A percentile compares a stretch with the other conserved stretches of the same genome.
phyloP scores from a whole-genome alignment of 2,888 invertebrate genomes.

The Hedya salicella region DNA sequence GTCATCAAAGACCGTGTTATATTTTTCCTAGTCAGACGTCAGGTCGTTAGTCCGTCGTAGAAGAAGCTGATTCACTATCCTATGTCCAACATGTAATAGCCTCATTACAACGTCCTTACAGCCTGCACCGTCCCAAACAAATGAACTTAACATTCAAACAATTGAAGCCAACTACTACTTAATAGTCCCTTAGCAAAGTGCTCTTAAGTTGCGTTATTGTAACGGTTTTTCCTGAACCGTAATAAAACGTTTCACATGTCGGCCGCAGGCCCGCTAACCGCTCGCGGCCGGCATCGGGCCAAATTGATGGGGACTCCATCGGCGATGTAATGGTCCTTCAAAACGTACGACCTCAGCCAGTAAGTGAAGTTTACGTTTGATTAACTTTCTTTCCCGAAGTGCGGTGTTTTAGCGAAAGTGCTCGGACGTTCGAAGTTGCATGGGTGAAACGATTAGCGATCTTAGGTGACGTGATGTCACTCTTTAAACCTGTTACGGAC shows the following conservation, averaged over 20 bases:
- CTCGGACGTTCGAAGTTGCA: not conserved
- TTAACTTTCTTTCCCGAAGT: constrained; percentile 73
- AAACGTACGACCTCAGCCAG: constrained; percentile 77
- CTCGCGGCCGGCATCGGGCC: constrained; percentile 80
- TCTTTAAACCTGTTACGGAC: too few species aligned
- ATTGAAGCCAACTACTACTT: constrained; percentile 38
- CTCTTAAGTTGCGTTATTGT: constrained; percentile 66
- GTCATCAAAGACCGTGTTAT: too few species aligned
- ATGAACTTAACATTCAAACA: constrained; percentile 33
- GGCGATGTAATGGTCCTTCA: constrained; percentile 82
- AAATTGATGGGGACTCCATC: constrained; percentile 83
- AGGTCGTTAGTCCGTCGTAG: too few species aligned
- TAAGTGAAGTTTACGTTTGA: constrained; percentile 82
- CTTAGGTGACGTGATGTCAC: too few species aligned
- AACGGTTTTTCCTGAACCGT: constrained; percentile 75
- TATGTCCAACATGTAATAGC: too few species aligned
- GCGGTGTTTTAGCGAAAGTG: constrained; percentile 44
- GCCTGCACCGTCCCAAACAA: not conserved
- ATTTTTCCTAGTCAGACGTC: too few species aligned
- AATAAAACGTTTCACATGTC: constrained; percentile 82
- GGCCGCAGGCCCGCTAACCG: constrained; percentile 68
- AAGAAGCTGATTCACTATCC: too few species aligned
- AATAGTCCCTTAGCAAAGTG: constrained; percentile 46
- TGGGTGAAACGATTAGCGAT: not conserved
- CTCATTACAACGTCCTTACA: not conserved